Evolutionary conservation across 2,888 invertebrate species (phyloP).

Genomic region (Cyclophora albipunctata): DNA sequence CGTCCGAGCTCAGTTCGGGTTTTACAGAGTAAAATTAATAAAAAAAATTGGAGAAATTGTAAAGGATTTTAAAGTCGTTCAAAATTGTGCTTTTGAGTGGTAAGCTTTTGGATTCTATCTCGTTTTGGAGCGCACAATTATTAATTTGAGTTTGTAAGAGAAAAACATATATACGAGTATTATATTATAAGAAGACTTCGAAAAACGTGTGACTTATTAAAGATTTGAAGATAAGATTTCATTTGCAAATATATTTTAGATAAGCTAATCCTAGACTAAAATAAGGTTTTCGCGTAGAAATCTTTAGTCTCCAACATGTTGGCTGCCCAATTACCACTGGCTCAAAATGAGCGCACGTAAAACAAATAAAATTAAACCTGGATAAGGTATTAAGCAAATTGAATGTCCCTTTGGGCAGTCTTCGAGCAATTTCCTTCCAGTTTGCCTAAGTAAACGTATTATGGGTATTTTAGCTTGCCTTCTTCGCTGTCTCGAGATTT

Average conservation of each 20-base stretch:
- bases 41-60: constrained; percentile 10
- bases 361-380: constrained; percentile 3
- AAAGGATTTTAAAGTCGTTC: constrained; percentile 5
- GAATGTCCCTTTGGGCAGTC: constrained; percentile 6
- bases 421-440: constrained; percentile 7
- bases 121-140: too few species aligned
- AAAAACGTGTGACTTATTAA: too few species aligned
- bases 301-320: background rate
- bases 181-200: too few species aligned
- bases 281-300: too few species aligned
- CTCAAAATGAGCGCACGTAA: background rate
- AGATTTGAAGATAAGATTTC: too few species aligned
- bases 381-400: constrained; percentile 11
- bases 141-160: too few species aligned
- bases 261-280: too few species aligned
- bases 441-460: constrained; percentile 12
- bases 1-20: constrained; percentile 15
- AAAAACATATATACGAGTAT: too few species aligned
- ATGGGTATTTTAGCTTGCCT: constrained; percentile 10
- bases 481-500: constrained; percentile 6
- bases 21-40: constrained; percentile 17
- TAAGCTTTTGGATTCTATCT: too few species aligned
- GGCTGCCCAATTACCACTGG: background rate
- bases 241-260: too few species aligned
- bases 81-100: constrained; percentile 9